A percentile compares a stretch with the other conserved stretches of the same genome.
Evolutionary conservation across 1,140 invertebrate species (phyloP).

Genomic region (Drosophila leontia): DNA sequence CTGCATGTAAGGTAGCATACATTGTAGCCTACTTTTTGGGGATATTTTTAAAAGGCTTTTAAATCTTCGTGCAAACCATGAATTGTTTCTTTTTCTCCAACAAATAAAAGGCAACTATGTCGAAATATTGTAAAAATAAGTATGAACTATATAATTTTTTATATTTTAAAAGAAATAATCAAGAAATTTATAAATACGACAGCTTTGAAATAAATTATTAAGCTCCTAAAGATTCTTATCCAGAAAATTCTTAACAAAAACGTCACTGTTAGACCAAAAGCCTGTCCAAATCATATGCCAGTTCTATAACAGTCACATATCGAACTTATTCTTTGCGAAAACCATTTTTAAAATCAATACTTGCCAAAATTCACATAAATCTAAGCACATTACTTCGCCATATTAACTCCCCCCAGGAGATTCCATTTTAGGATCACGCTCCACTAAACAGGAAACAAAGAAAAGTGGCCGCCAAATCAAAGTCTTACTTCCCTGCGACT

Average conservation of each 20-base stretch:
- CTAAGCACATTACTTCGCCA: background rate
- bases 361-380: conserved; percentile 10
- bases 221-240: background rate
- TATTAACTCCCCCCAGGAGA: conserved; percentile 1
- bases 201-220: too few relatives aligned
- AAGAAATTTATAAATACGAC: too few relatives aligned
- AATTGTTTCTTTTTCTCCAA: background rate
- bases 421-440: conserved; percentile 55
- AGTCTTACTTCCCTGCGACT: conserved; percentile 34
- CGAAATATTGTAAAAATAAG: too few relatives aligned
- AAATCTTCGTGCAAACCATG: too few relatives aligned
- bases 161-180: too few relatives aligned
- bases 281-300: background rate
- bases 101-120: background rate
- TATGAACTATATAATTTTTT: too few relatives aligned
- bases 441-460: conserved; percentile 37
- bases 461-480: conserved; percentile 51
- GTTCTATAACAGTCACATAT: background rate
- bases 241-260: background rate
- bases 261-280: background rate
- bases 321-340: background rate
- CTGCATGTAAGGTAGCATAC: too few relatives aligned
- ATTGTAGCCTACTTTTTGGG: background rate
- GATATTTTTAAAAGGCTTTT: background rate
- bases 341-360: conserved; percentile 20